A percentile compares a stretch with the other conserved stretches of the same genome.
phyloP scores from a whole-genome alignment of 1,140 invertebrate genomes.

The Cecropterus lyciades region DNA sequence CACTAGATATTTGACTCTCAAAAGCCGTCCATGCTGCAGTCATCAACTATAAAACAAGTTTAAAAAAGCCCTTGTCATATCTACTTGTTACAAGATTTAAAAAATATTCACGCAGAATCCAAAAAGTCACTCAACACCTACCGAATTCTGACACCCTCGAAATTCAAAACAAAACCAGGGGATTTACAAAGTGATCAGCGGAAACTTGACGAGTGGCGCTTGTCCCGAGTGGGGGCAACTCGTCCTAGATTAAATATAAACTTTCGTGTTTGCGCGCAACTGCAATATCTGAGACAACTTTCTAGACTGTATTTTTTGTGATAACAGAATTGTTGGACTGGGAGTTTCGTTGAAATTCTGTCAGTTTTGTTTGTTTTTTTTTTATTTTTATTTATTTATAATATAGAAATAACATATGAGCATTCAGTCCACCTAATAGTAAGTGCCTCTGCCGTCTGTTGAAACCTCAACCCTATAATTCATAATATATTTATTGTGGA shows the following conservation, averaged over 20 bases:
- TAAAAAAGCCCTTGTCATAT: too few relatives aligned
- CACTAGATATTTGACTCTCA: too few relatives aligned
- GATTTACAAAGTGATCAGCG: slow-evolving; percentile 18
- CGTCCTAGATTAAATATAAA: slow-evolving; percentile 21
- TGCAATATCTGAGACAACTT: slow-evolving; percentile 10
- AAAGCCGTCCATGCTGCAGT: too few relatives aligned
- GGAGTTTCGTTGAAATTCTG: background rate
- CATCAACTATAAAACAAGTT: too few relatives aligned
- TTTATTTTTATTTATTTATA: too few relatives aligned
- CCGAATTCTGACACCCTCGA: background rate
- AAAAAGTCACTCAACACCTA: background rate
- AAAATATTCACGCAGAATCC: background rate
- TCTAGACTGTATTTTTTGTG: slow-evolving; percentile 10
- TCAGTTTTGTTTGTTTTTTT: slow-evolving; percentile 1
- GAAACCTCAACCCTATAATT: too few relatives aligned
- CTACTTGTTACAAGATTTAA: too few relatives aligned
- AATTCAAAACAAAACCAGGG: slow-evolving; percentile 8
- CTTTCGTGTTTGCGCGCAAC: slow-evolving; percentile 12
- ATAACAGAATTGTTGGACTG: slow-evolving; percentile 7
- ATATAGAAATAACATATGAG: too few relatives aligned
- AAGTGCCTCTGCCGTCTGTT: too few relatives aligned
- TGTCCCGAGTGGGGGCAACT: slow-evolving; percentile 12
- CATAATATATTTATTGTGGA: too few relatives aligned
- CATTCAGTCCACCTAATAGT: too few relatives aligned
- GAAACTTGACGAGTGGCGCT: slow-evolving; percentile 16